Evolutionary conservation across 1,140 invertebrate genomes (phyloP), one percentile per base, ranked within the genome.

Genomic region (Orchesella cincta): DNA sequence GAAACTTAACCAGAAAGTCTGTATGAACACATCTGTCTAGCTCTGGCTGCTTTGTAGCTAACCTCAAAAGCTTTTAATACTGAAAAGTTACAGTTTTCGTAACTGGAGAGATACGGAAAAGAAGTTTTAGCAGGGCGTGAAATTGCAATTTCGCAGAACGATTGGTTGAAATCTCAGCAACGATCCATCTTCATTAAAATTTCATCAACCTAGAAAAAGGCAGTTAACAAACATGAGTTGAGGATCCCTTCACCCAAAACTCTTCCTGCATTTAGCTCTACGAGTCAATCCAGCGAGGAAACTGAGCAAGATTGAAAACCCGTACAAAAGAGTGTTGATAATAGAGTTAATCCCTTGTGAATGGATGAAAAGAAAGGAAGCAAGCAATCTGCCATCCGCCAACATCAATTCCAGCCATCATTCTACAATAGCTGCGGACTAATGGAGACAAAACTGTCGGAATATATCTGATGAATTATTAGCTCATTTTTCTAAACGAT

Each of bases 131-230:
- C 54, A 73, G 78, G 75, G 77, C 81, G 81, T 80, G 78, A 82
- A 82, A 82, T 82, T 80, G 79, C 76, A 71, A 82, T 82, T 82
- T 82, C 76, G 79, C 77, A 79, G 79, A 75, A 29, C 76, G 78
- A 82, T 79, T 79, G 74, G 33, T 23, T 80, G 76, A 81, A 78
- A 78, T 77, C 76, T 20, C 28, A 46, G 20, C 52, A 35, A 54
- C 80, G 77, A 82, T 82, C 81, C 79, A 82, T 82, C 81, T 77
- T 77, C 77, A 80, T 82, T 76, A 82, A 82, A 82, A 39, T 16
- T 74, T 51, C 54, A 74, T 77, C 78, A 82, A 78, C 79, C 62
- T 33, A 31, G 62, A 67, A 67, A 67, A 33, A 29, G 62, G 62
- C 26, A 31, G 26, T 67, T 67, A n/a, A n/a, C n/a, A n/a, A 46